Evolutionary conservation across 2,888 invertebrate species (phyloP), one percentile per base, ranked within the genome.

Genomic region (Ceramica pisi): DNA sequence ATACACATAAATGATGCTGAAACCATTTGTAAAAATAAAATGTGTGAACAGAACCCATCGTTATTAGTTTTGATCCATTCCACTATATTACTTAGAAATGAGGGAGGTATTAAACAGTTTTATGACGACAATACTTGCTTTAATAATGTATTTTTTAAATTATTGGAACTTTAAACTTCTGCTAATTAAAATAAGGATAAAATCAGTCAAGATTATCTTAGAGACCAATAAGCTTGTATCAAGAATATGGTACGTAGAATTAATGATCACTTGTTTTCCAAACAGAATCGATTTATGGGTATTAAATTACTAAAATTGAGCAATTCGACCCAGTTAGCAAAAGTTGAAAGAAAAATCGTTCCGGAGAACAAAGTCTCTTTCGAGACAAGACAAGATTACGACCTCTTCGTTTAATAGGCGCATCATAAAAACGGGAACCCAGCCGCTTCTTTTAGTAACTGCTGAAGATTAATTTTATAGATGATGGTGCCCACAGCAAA

Each of bases 1-100:
- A 91, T 90, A 92, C 89, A 90, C 85, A 88, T 88, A 91, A 91
- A 92, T 90, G 91, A 92, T 89, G 88, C 84, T 89, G 88, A 86
- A 91, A 89, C 92, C 88, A 94, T 94, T 94, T 94, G 94, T 94
- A 93, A 92, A 93, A 92, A 93, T 93, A 94, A 91, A 92, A 94
- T 86, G 91, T 91, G 94, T 82, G 80, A 90, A 93, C 92, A 92
- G 89, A 87, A 80, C 68, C 84, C 81, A 81, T 86, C 85, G 85
- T 83, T 82, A 79, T 80, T 82, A 84, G 76, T 80, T 85, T 81
- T 78, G 76, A 79, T 78, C 83, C 70, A 81, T 82, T 77, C 63
- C 77, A 85, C 67, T 81, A 81, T 78, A 86, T 83, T 82, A 86
- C 66, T 74, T 23, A 78, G 75, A 80, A 73, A 76, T 81, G 70